These are phyloP conservation scores for Oegoconia quadripuncta DNA, from an alignment of 2,888 invertebrate species.

Conservation along the genomic window DNA sequence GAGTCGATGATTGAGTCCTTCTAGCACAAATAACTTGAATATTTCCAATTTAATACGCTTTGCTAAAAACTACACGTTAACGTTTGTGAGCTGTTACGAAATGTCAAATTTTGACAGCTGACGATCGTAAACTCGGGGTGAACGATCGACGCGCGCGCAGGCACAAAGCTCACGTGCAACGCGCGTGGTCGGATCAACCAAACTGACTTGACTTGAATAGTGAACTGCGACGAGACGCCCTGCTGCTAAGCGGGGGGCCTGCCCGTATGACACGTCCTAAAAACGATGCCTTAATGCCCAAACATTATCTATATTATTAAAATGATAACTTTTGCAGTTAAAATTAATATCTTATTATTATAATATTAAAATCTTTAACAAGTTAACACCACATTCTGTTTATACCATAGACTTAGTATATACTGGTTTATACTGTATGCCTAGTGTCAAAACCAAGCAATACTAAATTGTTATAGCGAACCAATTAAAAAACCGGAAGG, in stretches of 20 bases:
- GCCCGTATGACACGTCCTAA: conserved; percentile 44
- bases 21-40: conserved; percentile 9
- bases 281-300: conserved; percentile 57
- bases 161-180: conserved; percentile 43
- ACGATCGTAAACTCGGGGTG: conserved; percentile 52
- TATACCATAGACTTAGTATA: too few relatives aligned
- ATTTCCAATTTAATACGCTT: conserved; percentile 27
- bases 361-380: too few relatives aligned
- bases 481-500: too few relatives aligned
- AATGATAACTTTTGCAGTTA: conserved; percentile 50
- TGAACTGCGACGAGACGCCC: conserved; percentile 12
- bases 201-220: conserved; percentile 34
- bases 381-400: too few relatives aligned
- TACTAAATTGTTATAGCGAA: too few relatives aligned
- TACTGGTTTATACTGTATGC: too few relatives aligned
- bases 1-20: conserved; percentile 18
- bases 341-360: too few relatives aligned
- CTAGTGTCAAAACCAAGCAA: too few relatives aligned
- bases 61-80: conserved; percentile 36
- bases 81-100: conserved; percentile 45
- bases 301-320: too few relatives aligned
- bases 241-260: conserved; percentile 52
- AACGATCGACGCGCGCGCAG: conserved; percentile 49
- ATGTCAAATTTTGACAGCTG: conserved; percentile 69
- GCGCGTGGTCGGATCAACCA: conserved; percentile 56